Evolutionary conservation across 30 jellyfish, hydroid and myxozoan genomes (phyloP), one percentile per base, ranked within the genome.

Genomic region (Pseudorhiza aurosa): DNA sequence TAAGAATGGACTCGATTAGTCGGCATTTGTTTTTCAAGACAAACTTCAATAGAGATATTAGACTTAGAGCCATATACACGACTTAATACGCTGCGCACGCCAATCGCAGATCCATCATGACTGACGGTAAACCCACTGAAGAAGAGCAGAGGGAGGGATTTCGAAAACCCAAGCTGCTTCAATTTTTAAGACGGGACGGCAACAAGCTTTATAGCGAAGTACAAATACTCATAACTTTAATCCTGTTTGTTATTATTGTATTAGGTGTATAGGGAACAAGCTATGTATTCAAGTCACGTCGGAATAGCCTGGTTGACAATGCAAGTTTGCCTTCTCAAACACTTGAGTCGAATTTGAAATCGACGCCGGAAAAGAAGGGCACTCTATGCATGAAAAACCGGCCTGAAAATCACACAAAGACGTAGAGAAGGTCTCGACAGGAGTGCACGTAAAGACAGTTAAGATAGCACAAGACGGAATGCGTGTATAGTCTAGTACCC

Each of bases 61-160:
- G 86, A n/a, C 44, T 73, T 73, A 73, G 75, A 27, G 4, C 72
- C 64, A 18, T 19, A 31, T 51, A 35, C 42, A 35, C 39, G 64
- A n/a, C n/a, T 53, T 73, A 73, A 73, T 73, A 26, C 86, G 76
- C 75, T 45, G 24, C 86, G 44, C 86, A 73, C 76, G 86, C 86
- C 65, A 49, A 21, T 27, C 60, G 11, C 72, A 25, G 19, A 73
- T 73, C 58, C 18, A 73, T 73, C 86, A 73, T 27, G 45, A 17
- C 67, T 73, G 86, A 73, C 86, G 57, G 72, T 53, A 50, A 73
- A 36, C 72, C 86, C 35, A n/a, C 44, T 12, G 51, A 53, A 73
- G 14, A 73, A 73, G 53, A 36, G 24, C 12, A 37, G 86, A 73
- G 76, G 86, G 86, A 73, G 86, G 86, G 86, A 73, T 73, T 73